Evolutionary conservation across 2,113 vertebrate genomes (phyloP), one percentile per base, ranked within the genome.

Genomic region (Prinia subflava): DNA sequence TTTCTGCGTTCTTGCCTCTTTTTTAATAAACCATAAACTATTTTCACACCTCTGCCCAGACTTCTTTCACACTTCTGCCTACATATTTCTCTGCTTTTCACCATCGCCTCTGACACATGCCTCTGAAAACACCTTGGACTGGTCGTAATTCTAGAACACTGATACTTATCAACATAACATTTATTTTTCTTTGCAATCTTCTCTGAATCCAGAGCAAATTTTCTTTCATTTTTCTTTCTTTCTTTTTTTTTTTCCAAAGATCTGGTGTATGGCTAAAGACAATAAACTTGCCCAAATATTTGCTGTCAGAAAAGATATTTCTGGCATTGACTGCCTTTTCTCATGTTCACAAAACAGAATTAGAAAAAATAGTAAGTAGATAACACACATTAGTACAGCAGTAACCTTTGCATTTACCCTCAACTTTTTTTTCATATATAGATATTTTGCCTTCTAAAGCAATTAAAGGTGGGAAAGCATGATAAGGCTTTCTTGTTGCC

Each of bases 1-100:
- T 56, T 94, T 44, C 83, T 92, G 47, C 3, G 0, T 53, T 82
- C 57, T 81, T 84, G 50, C 41, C 11, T 81, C 69, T 73, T 57
- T 92, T 92, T 83, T 87, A 94, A 83, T 68, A 59, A 94, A 65
- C 76, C 78, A 60, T 87, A 94, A 94, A 87, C 52, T 87, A 47
- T 89, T 92, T 92, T 95, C 83, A 94, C 81, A 89, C 77, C 74
- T 94, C 65, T 78, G 73, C 65, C 77, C 88, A 84, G 73, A 79
- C n/a, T 82, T 89, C 89, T 91, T 78, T 95, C 87, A 81, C 64
- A 75, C 73, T 90, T 94, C 73, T 90, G 44, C 57, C 60, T 92
- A 30, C 71, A 33, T 71, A 68, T 49, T 90, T 92, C 69, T 86
- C 52, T 81, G 64, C 46, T 35, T 92, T 93, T 92, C 88, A 62